Conservation (phyloP, 35 echinoderm and acorn worm genomes). For the Eucidaris tribuloides region DNA sequence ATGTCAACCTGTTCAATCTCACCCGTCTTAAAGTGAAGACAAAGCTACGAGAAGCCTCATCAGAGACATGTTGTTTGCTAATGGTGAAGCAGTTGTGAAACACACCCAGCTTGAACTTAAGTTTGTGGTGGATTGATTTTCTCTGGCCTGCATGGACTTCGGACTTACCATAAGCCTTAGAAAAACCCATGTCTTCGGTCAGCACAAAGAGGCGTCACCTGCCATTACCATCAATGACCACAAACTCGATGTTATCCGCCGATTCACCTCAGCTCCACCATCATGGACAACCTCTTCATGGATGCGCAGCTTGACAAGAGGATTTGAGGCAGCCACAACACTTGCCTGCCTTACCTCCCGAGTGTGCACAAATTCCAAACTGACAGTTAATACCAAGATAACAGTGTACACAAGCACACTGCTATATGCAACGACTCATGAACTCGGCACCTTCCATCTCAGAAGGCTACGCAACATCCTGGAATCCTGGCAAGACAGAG, state of each 20-base stretch:
- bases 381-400: constrained; percentile 49
- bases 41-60: too few relatives aligned
- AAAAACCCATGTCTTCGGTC: constrained; percentile 40
- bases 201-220: not conserved
- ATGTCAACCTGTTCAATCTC: not conserved
- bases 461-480: too few relatives aligned
- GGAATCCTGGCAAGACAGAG: too few relatives aligned
- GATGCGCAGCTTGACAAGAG: not conserved
- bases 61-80: not conserved
- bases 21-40: not conserved
- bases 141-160: constrained; percentile 49
- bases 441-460: too few relatives aligned
- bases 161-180: constrained; percentile 50
- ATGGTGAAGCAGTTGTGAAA: not conserved
- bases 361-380: constrained; percentile 42
- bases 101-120: not conserved
- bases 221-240: too few relatives aligned
- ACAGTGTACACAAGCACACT: constrained; percentile 39
- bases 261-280: not conserved
- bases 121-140: constrained; percentile 5
- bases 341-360: constrained; percentile 14
- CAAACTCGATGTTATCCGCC: too few relatives aligned
- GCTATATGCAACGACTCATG: too few relatives aligned
- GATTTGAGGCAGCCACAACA: not conserved
- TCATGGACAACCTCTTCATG: constrained; percentile 7